These are phyloP conservation scores for Microcebus lehilahytsara DNA, from an alignment of 2,113 vertebrate genomes.

Conservation along the genomic window DNA sequence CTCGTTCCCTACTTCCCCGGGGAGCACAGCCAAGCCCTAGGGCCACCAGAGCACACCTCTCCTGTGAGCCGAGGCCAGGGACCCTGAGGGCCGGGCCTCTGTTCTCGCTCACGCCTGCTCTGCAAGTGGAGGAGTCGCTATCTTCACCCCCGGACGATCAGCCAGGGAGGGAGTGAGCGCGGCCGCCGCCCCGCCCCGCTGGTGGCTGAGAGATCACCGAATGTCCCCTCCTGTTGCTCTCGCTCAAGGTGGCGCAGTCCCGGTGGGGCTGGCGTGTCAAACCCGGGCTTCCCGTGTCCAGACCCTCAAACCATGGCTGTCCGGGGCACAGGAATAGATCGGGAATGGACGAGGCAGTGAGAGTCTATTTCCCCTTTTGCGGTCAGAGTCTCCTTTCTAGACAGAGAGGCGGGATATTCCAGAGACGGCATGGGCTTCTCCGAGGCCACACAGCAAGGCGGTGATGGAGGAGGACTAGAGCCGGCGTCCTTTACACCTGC, in stretches of 20 bases:
- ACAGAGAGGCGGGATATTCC: background rate
- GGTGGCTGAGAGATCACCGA: too few relatives aligned
- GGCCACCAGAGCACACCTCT: background rate
- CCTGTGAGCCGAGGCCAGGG: background rate
- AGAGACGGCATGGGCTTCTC: background rate
- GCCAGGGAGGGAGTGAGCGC: rapidly evolving
- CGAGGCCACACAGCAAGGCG: rapidly evolving
- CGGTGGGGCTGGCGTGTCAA: background rate
- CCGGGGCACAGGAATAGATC: background rate
- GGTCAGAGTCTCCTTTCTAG: background rate
- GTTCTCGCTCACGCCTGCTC: background rate
- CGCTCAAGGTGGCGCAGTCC: too few relatives aligned
- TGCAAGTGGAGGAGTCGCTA: rapidly evolving
- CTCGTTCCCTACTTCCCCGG: background rate
- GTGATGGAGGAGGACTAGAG: rapidly evolving
- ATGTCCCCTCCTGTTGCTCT: background rate
- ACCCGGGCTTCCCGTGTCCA: background rate
- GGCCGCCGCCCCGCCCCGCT: rapidly evolving
- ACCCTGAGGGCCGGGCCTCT: background rate
- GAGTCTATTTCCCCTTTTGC: background rate
- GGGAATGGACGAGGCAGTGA: background rate
- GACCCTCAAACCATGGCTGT: too few relatives aligned
- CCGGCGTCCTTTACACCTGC: too few relatives aligned
- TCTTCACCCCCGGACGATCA: too few relatives aligned
- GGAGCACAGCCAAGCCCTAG: background rate